These are phyloP conservation scores for Amphiura filiformis DNA, from an alignment of 35 echinoderm and acorn worm species.

Conservation along the genomic window DNA sequence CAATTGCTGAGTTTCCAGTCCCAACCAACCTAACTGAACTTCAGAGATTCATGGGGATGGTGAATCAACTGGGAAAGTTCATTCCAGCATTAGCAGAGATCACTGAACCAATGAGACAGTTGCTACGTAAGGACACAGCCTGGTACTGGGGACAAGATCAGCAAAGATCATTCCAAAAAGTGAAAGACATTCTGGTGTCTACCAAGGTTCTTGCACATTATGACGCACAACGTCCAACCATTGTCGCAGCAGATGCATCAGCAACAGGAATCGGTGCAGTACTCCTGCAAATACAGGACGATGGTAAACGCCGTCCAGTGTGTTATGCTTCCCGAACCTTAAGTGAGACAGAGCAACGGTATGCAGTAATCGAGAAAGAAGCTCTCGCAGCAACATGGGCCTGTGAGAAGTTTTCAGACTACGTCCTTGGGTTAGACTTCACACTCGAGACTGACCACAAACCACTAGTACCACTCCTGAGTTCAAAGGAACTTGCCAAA, in stretches of 20 bases:
- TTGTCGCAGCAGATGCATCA: no score
- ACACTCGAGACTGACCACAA: slow-evolving; percentile 47
- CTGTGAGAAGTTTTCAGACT: slow-evolving; percentile 48
- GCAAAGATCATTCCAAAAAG: no score
- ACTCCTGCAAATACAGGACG: slow-evolving; percentile 26
- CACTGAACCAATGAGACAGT: no score
- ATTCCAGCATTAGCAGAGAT: no score
- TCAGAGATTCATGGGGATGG: no score
- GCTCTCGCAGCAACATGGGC: slow-evolving; percentile 47
- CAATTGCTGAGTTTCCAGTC: no score
- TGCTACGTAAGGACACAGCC: no score
- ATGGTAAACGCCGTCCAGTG: slow-evolving; percentile 37
- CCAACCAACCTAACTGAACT: no score
- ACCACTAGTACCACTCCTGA: slow-evolving; percentile 31
- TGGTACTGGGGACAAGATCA: slow-evolving; percentile 5
- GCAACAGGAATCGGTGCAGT: slow-evolving; percentile 35
- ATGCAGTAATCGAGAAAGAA: slow-evolving; percentile 60
- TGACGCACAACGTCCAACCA: no score
- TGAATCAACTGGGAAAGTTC: no score
- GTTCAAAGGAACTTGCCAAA: slow-evolving; percentile 29
- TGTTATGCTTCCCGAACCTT: slow-evolving; percentile 52
- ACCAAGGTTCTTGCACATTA: no score
- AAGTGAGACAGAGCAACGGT: slow-evolving; percentile 46
- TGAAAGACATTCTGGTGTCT: no score
- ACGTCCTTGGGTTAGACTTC: slow-evolving; percentile 38